Base-by-base conservation (phyloP, 2,888 invertebrate genomes). In the Trachelus troglodyta region DNA sequence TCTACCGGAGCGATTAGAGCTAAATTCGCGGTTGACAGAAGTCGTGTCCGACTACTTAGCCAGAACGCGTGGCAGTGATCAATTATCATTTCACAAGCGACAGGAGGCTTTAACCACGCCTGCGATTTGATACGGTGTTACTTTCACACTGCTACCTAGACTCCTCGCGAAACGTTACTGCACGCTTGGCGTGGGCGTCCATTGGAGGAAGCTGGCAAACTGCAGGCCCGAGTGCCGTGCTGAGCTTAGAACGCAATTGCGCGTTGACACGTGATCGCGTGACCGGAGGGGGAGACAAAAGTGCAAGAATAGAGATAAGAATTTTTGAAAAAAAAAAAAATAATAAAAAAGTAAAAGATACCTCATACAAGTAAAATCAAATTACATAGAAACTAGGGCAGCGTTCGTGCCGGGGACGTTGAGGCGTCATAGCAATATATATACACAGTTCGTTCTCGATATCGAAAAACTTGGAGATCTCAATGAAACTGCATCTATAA, bases 341-440 rank as follows among this genome's bases (percentile, higher is more conserved):
- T 11, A 34, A 11, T 1, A 35, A 35, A 1, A 35, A 12, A 15
- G 11, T 23, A 9, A 23, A 56, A 56, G 9, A 23, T 56, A 56
- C 56, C 23, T 23, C 9, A 2, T 23, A 56, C 56, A 1, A 56
- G 56, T 9, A 56, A 56, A 56, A 56, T 56, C 9, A 23, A 56
- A 56, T 56, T 56, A 2, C 56, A 9, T 9, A 23, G 56, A 82
- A 82, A 82, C 80, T 82, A 80, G 82, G 80, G 78, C 82, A 56
- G 56, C 56, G 23, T 56, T 9, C 23, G 9, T 2, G 9, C 23
- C 56, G 56, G 56, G 56, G 56, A 23, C 56, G 9, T 23, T 9
- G 56, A 23, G 9, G 9, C 56, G 56, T 71, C 34, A 30, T 71
- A 2, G 71, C 71, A 34, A 4, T 30, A 15, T 30, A 71, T 71